Base-by-base conservation (phyloP, 2,888 invertebrate species). In the Anthophora plumipes region DNA sequence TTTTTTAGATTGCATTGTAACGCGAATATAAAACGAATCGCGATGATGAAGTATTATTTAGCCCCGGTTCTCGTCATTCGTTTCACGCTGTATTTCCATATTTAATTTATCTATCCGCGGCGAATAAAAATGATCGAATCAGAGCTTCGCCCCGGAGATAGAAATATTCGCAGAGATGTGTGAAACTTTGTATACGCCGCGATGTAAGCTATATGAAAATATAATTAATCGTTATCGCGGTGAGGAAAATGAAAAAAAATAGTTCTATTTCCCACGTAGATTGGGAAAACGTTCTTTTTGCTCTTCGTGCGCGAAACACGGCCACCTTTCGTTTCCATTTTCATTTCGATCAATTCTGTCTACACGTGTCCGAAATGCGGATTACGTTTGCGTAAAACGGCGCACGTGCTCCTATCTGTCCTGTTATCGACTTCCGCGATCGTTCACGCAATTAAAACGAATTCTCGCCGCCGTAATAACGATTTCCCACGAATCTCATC, bases 391-490 rank as follows among this genome's bases (percentile, higher is more conserved):
- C 63, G 63, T 54, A 57, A 74, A 80, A 20, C 61, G 43, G 41
- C 61, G 67, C 66, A 50, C 66, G 59, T 74, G 72, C 52, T 68
- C 60, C 71, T 81, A 76, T 73, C 76, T 52, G 68, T 11, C 54
- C 31, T 7, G 48, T 59, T 75, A 75, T 80, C 80, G 68, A 76
- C 54, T 69, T 76, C 55, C 81, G 46, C 64, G 76, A 77, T 81
- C 72, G 70, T 77, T 57, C 55, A 55, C 67, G 69, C 77, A 69
- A 77, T 77, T 77, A 77, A 82, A 81, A 76, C 76, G 81, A 80
- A 76, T 80, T 76, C 52, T 76, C 76, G 55, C 55, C 63, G 64
- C 43, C 25, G 72, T 69, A 69, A 80, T 80, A 72, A 80, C 82
- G 69, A 71, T 61, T 63, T 57, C 46, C 17, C 7, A 22, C 43